Evolutionary conservation across 2,888 invertebrate genomes (phyloP).

Genomic region (Morpho deidamia): DNA sequence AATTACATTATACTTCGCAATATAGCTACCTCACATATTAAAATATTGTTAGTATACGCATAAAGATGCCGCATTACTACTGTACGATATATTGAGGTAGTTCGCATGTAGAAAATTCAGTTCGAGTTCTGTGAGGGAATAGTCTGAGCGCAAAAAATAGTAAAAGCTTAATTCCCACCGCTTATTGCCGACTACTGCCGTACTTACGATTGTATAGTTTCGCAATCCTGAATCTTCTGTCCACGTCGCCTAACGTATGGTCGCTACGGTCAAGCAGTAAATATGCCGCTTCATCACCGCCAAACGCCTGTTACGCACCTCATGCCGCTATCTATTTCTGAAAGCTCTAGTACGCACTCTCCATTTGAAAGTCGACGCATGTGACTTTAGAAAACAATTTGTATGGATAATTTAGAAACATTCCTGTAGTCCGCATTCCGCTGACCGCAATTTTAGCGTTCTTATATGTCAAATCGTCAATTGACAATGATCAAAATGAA

Average conservation of each 20-base stretch:
- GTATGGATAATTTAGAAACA: not conserved
- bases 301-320: constrained; percentile 22
- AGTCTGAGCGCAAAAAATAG: not conserved
- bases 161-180: not conserved
- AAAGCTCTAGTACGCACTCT: constrained; percentile 66
- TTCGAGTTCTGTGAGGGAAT: not conserved
- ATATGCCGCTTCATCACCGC: constrained; percentile 47
- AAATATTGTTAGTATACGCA: not conserved
- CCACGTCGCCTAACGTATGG: constrained; percentile 54
- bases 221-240: constrained; percentile 33
- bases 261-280: constrained; percentile 38
- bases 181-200: constrained; percentile 25
- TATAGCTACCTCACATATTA: not conserved
- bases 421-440: not conserved
- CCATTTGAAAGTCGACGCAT: constrained; percentile 45
- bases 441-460: not conserved
- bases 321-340: constrained; percentile 60
- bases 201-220: constrained; percentile 32
- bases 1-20: not conserved
- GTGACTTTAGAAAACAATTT: constrained; percentile 32
- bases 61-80: not conserved
- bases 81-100: not conserved
- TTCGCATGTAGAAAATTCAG: not conserved
- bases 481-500: no score
- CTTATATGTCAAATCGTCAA: no score